Evolutionary conservation across 2,797 vertebrate species (phyloP), one percentile per base, ranked within the genome.

Genomic region (Mormyrops boulengeri): DNA sequence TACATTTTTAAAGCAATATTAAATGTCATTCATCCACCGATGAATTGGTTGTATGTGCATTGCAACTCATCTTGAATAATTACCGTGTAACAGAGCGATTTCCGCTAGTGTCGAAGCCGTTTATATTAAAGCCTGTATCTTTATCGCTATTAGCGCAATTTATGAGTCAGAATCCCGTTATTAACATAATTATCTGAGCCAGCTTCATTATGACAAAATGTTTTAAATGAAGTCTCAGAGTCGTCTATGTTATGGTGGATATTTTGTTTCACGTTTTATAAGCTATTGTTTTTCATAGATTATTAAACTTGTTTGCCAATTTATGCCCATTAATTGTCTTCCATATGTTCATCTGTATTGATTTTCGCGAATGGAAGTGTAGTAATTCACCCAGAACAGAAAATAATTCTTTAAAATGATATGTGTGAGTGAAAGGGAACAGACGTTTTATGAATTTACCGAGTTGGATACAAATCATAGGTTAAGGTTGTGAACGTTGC

Each of bases 101-200:
- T 82, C 77, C 77, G 73, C 17, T 80, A 14, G 38, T n/a, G 73
- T 41, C 41, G 5, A 44, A 80, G 73, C 73, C 14, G 77, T 82
- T 82, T 82, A 47, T 82, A 82, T 41, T n/a, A 41, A 41, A 82
- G 77, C 38, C 77, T 82, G 41, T 82, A 82, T 82, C 41, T 82
- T 82, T 82, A 82, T 7, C 77, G 19, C 7, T 82, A 82, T 47
- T 82, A 82, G 6, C 2, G 77, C 77, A 47, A 47, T 47, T 80
- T 44, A 80, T 80, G 73, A 44, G 77, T 82, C 77, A 82, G 77
- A 82, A 47, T 82, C 17, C 77, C 77, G 69, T 73, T 73, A 73
- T 73, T 73, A 73, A 73, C 77, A 82, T 82, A 82, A 82, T 82
- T 82, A 47, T 82, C 41, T 14, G 77, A 82, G 19, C 77, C 77